Conservation (phyloP, 2,113 vertebrate species). For the Hemiscyllium ocellatum region DNA sequence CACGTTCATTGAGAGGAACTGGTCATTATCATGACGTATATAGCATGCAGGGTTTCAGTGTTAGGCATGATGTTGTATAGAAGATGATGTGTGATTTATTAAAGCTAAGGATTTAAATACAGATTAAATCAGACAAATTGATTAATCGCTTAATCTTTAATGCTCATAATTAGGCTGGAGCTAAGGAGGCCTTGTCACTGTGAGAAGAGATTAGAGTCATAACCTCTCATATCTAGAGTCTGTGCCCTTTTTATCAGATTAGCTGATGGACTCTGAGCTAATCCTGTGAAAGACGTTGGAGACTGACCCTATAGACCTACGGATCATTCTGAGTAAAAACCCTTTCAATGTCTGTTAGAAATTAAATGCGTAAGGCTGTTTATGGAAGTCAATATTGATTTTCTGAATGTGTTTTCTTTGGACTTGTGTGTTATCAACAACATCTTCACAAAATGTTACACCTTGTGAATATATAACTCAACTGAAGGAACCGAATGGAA, state of each 20-base stretch:
- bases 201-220: neutral
- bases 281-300: conserved; percentile 10
- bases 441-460: neutral
- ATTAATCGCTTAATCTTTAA: neutral
- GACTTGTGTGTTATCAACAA: neutral
- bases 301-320: too few species aligned
- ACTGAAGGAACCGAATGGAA: neutral
- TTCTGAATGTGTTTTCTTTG: neutral
- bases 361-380: neutral
- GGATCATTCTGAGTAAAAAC: neutral
- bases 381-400: neutral
- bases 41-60: neutral
- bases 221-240: neutral
- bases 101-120: neutral
- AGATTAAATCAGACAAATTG: conserved; percentile 22
- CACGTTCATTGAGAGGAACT: neutral
- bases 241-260: conserved; percentile 25
- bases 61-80: neutral
- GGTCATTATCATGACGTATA: neutral
- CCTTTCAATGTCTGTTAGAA: neutral
- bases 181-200: neutral
- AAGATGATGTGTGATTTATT: conserved; percentile 1
- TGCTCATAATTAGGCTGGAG: conserved; percentile 1
- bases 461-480: neutral
- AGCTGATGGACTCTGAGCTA: neutral